These are phyloP conservation scores for Spea bombifrons DNA, from an alignment of 2,113 vertebrate species.

Conservation along the genomic window DNA sequence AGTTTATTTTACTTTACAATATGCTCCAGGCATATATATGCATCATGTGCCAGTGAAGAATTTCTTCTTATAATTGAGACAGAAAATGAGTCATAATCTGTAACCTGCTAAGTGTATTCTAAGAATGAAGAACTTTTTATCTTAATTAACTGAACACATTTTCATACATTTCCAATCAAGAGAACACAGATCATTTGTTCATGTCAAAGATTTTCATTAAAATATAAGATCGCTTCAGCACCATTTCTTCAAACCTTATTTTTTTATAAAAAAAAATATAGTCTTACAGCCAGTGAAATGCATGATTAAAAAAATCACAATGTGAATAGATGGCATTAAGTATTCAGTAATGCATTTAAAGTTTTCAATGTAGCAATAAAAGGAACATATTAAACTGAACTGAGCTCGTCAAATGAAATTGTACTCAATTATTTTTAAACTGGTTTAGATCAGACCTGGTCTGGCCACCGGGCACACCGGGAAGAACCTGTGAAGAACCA, in stretches of 20 bases:
- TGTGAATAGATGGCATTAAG: too few species aligned
- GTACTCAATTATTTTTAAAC: too few species aligned
- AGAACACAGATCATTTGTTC: neutral
- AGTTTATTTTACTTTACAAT: too few species aligned
- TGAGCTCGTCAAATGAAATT: too few species aligned
- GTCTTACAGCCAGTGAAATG: neutral
- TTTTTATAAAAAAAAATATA: neutral
- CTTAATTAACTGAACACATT: conserved; percentile 22
- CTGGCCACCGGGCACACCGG: too few species aligned
- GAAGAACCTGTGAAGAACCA: too few species aligned
- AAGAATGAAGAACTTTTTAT: conserved; percentile 31
- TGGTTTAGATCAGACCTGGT: too few species aligned
- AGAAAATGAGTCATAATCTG: conserved; percentile 38
- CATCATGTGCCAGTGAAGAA: too few species aligned
- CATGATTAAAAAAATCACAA: neutral
- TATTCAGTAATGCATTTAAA: too few species aligned
- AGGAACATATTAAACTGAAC: too few species aligned
- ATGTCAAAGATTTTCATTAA: neutral
- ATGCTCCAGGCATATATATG: too few species aligned
- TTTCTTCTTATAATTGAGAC: conserved; percentile 26
- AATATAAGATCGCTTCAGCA: neutral
- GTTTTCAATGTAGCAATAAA: too few species aligned
- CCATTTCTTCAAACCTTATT: neutral
- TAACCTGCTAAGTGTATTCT: conserved; percentile 27
- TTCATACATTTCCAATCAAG: neutral